phyloP scores from a whole-genome alignment of 2,113 vertebrate species.

The Chaetops frenatus region DNA sequence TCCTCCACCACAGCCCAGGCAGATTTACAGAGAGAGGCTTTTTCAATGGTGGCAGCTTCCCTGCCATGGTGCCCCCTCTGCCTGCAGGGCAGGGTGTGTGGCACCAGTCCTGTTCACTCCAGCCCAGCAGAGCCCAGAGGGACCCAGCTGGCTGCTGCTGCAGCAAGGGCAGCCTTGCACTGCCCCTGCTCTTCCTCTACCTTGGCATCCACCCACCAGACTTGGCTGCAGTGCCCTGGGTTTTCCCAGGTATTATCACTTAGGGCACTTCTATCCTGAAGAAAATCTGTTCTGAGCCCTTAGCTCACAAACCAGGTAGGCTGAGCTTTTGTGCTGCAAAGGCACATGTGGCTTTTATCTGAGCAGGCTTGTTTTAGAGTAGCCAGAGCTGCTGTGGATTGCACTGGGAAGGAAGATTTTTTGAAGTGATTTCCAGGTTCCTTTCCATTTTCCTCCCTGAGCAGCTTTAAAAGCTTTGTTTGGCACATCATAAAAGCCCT shows the following conservation, averaged over 20 bases:
- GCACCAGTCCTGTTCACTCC: background rate
- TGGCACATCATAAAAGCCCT: background rate
- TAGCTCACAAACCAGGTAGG: background rate
- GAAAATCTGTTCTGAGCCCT: background rate
- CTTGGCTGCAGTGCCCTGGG: background rate
- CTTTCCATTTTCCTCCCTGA: background rate
- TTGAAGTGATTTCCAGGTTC: background rate
- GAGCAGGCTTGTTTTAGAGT: background rate
- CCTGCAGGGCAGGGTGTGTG: accelerated
- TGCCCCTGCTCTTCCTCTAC: background rate
- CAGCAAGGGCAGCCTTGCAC: background rate
- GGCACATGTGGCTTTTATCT: background rate
- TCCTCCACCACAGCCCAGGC: background rate
- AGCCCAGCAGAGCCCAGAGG: background rate
- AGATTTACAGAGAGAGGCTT: background rate
- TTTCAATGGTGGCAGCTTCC: background rate
- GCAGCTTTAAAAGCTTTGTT: background rate
- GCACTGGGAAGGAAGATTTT: background rate
- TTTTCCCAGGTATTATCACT: background rate
- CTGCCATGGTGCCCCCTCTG: accelerated
- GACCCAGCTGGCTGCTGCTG: background rate
- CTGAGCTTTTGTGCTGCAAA: background rate
- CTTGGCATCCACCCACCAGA: background rate
- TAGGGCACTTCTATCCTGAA: background rate
- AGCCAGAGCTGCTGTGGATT: background rate